A percentile compares a stretch with the other conserved stretches of the same genome.
Conservation (phyloP, 2,888 invertebrate genomes). For the Lithophane semibrunnea region DNA sequence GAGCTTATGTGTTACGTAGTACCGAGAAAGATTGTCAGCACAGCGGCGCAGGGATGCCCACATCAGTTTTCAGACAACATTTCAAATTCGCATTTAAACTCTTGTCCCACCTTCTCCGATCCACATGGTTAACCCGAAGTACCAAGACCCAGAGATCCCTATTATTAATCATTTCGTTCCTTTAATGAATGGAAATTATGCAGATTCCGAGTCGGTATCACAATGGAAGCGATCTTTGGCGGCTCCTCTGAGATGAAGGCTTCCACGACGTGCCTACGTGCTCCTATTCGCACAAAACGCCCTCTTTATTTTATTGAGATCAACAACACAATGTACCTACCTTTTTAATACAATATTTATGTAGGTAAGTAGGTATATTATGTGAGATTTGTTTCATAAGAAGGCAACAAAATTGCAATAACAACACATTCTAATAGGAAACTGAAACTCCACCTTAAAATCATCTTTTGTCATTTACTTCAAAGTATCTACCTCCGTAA, state of each 20-base stretch:
- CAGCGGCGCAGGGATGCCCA: neutral
- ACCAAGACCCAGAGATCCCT: constrained; percentile 81
- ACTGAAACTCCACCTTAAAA: neutral
- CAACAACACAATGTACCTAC: constrained; percentile 59
- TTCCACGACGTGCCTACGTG: constrained; percentile 63
- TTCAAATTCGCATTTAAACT: neutral
- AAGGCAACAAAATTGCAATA: neutral
- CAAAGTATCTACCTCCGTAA: neutral
- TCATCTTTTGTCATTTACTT: neutral
- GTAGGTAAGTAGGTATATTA: neutral
- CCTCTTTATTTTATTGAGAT: constrained; percentile 72
- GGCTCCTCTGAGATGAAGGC: constrained; percentile 77
- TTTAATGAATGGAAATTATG: constrained; percentile 89
- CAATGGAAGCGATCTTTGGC: constrained; percentile 85
- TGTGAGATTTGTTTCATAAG: neutral
- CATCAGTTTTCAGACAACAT: neutral
- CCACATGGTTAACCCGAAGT: constrained; percentile 69
- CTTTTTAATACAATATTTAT: constrained; percentile 20
- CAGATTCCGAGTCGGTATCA: constrained; percentile 84
- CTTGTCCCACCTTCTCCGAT: constrained; percentile 11
- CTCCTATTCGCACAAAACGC: constrained; percentile 62
- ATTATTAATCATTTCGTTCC: constrained; percentile 89
- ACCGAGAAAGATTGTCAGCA: neutral
- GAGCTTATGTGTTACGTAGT: too few relatives aligned
- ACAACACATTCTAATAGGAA: neutral